A percentile compares a stretch with the other conserved stretches of the same genome.
These are phyloP conservation scores for Galaxea fascicularis DNA, from an alignment of 92 coral and sea anemone genomes.

Conservation along the genomic window DNA sequence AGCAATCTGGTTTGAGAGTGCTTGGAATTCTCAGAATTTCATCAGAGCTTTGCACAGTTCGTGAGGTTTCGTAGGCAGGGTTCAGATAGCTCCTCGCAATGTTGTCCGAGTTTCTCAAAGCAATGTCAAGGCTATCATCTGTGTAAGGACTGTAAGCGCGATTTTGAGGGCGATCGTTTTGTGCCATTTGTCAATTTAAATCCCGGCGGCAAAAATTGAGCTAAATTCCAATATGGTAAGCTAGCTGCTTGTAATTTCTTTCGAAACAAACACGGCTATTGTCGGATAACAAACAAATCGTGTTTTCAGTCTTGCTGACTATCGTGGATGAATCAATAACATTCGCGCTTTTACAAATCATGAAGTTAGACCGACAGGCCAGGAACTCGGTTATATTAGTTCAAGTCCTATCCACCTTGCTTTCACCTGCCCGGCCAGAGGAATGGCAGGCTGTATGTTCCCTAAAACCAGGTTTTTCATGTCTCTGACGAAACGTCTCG, in stretches of 20 bases:
- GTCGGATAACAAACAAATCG: too few species aligned
- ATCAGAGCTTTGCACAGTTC: neutral
- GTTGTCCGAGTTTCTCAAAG: neutral
- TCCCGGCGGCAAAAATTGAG: too few species aligned
- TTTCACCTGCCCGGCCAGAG: neutral
- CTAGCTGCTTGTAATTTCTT: too few species aligned
- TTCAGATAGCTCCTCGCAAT: neutral
- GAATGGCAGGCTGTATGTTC: neutral
- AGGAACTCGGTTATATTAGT: neutral
- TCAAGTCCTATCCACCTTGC: neutral
- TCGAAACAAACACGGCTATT: too few species aligned
- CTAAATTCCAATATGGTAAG: too few species aligned
- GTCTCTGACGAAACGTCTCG: neutral
- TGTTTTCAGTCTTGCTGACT: too few species aligned
- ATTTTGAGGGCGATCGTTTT: neutral
- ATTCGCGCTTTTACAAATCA: too few species aligned
- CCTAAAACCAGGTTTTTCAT: neutral
- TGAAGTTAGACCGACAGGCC: neutral
- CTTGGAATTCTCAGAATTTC: neutral
- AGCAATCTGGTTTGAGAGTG: neutral
- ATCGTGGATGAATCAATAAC: too few species aligned
- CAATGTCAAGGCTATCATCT: neutral
- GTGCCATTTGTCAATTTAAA: neutral
- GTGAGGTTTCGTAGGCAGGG: neutral
- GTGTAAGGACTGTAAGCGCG: neutral